Conservation (phyloP, 2,888 invertebrate genomes). For the Malthinus seriepunctatus region DNA sequence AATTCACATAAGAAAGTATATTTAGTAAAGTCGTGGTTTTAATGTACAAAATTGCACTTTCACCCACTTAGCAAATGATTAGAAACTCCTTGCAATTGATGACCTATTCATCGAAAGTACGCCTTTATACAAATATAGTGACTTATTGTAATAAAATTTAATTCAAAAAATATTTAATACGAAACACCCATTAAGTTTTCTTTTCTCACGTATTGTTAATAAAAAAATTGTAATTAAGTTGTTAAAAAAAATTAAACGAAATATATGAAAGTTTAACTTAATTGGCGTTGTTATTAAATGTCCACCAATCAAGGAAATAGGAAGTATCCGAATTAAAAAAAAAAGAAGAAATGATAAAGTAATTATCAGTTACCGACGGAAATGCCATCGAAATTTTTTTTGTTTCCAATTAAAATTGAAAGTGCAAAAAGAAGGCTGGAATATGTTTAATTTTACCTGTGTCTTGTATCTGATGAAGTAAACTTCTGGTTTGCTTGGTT, state of each 20-base stretch:
- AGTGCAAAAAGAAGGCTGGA: no score
- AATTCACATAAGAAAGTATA: constrained; percentile 23
- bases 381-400: no score
- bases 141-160: constrained; percentile 13
- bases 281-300: no score
- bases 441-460: constrained; percentile 55
- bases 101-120: constrained; percentile 20
- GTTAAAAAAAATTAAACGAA: no score
- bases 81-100: constrained; percentile 14
- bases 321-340: no score
- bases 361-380: no score
- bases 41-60: constrained; percentile 28
- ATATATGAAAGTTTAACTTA: no score
- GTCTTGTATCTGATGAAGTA: constrained; percentile 90
- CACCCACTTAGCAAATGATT: constrained; percentile 29
- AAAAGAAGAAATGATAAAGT: no score
- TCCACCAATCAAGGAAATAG: not conserved
- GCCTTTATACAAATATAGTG: constrained; percentile 13
- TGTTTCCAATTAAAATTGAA: no score
- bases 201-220: not conserved
- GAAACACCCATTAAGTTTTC: not conserved
- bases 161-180: not conserved
- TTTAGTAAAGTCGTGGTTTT: constrained; percentile 12
- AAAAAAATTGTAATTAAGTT: not conserved
- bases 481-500: constrained; percentile 88